A percentile compares a stretch with the other conserved stretches of the same genome.
phyloP scores from a whole-genome alignment of 2,888 invertebrate genomes.

The Cactoblastis cactorum region DNA sequence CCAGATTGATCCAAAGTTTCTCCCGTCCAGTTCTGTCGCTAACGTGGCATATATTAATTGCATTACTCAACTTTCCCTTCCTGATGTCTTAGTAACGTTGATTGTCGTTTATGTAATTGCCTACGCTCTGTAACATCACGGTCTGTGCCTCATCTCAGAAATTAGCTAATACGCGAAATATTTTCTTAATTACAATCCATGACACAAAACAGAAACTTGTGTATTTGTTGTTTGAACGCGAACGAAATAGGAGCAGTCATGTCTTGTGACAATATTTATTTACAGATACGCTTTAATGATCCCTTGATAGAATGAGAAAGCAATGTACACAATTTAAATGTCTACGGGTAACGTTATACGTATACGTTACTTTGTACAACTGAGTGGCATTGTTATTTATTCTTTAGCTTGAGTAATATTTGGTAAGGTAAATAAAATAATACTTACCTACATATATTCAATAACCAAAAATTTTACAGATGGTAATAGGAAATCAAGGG shows the following conservation, averaged over 20 bases:
- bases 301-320: conserved; percentile 14
- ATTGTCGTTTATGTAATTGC: conserved; percentile 75
- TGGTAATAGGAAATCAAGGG: too few relatives aligned
- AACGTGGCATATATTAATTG: conserved; percentile 66
- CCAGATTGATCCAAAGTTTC: conserved; percentile 26
- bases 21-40: conserved; percentile 34
- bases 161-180: conserved; percentile 56
- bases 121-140: conserved; percentile 53
- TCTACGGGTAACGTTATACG: conserved; percentile 7
- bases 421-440: too few relatives aligned
- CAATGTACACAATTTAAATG: conserved; percentile 17
- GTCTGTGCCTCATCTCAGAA: conserved; percentile 41
- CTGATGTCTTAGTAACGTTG: conserved; percentile 61
- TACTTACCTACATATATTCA: too few relatives aligned
- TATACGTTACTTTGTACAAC: neutral
- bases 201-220: conserved; percentile 43
- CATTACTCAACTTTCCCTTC: conserved; percentile 65
- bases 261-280: conserved; percentile 23
- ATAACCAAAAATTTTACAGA: too few relatives aligned
- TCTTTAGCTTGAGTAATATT: neutral
- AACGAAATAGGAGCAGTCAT: conserved; percentile 20
- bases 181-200: conserved; percentile 54
- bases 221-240: conserved; percentile 33
- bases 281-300: conserved; percentile 20
- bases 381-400: neutral